Evolutionary conservation across 2,888 invertebrate species (phyloP), one percentile per base, ranked within the genome.

Genomic region (Phasia obesa): DNA sequence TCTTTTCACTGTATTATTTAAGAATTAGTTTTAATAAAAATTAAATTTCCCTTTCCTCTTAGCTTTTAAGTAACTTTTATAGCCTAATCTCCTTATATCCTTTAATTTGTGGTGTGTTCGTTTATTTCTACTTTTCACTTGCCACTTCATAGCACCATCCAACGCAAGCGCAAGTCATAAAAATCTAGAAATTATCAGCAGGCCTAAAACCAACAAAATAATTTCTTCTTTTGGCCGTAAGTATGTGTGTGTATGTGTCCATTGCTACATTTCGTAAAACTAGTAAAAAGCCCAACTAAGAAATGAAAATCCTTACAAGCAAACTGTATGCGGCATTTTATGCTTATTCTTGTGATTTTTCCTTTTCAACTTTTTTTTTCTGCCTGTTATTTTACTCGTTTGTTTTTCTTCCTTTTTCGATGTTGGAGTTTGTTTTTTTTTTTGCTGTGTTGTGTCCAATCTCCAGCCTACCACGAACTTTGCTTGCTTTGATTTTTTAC

Each of bases 241-340:
- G 6, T 21, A 15, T 42, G 11, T 53, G n/a, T 74, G 35, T 31
- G 71, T 62, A 21, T 51, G 19, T 51, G 15, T 60, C 13, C 38
- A n/a, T 49, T 65, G 25, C 57, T 35, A 59, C 65, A 49, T 38
- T 75, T 49, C 35, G 38, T 25, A 38, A 49, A 67, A 49, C 47
- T 59, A 38, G 44, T 23, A 55, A 64, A 77, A 71, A 49, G 47
- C 31, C 23, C 57, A 47, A 62, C 57, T 35, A 19, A 53, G 23
- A 59, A 62, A 53, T 31, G 27, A 74, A 55, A 57, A 55, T 76
- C 25, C 49, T 57, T 57, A 31, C 35, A 70, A 64, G 77, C 47
- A 57, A 78, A 78, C 73, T 60, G 73, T 80, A 84, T 81, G 80
- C 84, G 84, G 84, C 80, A 84, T 74, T 81, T 83, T 71, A 42